A percentile compares a stretch with the other conserved stretches of the same genome.
Conservation (phyloP, 2,113 vertebrate species). For the Platichthys flesus region DNA sequence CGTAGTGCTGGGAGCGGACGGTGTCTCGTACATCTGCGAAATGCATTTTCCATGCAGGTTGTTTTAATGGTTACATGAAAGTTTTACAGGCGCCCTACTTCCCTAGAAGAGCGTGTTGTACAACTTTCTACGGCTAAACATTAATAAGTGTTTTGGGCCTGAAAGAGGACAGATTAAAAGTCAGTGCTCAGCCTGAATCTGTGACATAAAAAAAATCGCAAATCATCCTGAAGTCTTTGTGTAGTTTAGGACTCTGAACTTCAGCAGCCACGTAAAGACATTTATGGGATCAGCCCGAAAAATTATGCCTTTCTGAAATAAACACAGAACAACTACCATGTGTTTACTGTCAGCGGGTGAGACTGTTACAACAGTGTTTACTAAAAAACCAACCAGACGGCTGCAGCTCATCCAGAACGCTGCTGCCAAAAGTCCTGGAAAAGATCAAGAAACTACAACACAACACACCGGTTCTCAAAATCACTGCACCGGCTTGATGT, state of each 20-base stretch:
- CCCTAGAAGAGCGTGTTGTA: no score
- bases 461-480: not conserved
- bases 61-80: slow-evolving; percentile 41
- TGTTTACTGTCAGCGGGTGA: no score
- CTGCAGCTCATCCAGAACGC: not conserved
- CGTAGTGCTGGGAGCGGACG: not conserved
- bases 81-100: slow-evolving; percentile 21
- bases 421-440: not conserved
- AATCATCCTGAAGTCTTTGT: not conserved
- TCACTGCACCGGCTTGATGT: not conserved
- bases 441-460: not conserved
- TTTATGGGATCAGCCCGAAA: not conserved
- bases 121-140: not conserved
- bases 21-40: slow-evolving; percentile 65
- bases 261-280: not conserved
- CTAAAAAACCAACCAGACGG: not conserved
- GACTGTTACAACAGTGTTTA: not conserved
- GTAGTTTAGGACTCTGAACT: no score
- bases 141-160: not conserved
- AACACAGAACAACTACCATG: not conserved
- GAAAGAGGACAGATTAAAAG: not conserved
- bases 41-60: slow-evolving; percentile 54
- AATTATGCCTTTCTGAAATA: not conserved
- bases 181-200: not conserved
- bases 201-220: not conserved